Evolutionary conservation across 30 jellyfish, hydroid and myxozoan species (phyloP).

Genomic region (Hydra vulgaris): DNA sequence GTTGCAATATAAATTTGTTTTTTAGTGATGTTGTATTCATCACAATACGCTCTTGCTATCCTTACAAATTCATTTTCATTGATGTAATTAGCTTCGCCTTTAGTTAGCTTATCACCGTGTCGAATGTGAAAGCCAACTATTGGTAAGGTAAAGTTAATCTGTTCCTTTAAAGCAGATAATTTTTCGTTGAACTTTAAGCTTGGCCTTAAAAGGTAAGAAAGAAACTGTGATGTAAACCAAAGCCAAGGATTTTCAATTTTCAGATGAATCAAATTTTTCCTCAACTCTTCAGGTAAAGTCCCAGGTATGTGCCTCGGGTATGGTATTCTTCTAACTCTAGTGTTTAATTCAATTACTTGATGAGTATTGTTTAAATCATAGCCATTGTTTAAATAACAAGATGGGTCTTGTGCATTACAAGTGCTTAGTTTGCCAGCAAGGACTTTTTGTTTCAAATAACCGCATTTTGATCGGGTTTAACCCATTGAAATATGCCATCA

Average conservation of each 20-base stretch:
- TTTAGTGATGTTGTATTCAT: neutral
- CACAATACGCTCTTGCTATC: neutral
- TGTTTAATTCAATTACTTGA: neutral
- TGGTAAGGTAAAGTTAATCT: neutral
- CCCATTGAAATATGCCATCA: too few relatives aligned
- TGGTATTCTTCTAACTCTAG: neutral
- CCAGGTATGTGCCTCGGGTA: conserved; percentile 12
- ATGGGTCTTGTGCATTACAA: conserved; percentile 13
- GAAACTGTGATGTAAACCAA: conserved; percentile 23
- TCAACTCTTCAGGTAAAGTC: conserved; percentile 12
- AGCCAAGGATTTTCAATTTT: conserved; percentile 2
- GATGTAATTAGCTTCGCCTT: neutral
- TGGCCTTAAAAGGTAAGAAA: conserved; percentile 7
- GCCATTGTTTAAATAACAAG: conserved; percentile 11
- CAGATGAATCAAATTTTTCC: neutral
- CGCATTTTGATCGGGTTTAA: too few relatives aligned
- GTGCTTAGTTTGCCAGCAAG: too few relatives aligned
- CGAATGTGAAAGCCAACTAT: too few relatives aligned
- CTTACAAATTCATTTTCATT: neutral
- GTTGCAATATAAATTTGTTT: neutral
- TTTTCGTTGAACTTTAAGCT: neutral
- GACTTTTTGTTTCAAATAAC: too few relatives aligned
- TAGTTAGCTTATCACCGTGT: too few relatives aligned
- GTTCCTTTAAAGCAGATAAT: neutral
- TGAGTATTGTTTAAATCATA: conserved; percentile 7